Evolutionary conservation across 2,797 vertebrate genomes (phyloP).

Genomic region (Galago senegalensis): DNA sequence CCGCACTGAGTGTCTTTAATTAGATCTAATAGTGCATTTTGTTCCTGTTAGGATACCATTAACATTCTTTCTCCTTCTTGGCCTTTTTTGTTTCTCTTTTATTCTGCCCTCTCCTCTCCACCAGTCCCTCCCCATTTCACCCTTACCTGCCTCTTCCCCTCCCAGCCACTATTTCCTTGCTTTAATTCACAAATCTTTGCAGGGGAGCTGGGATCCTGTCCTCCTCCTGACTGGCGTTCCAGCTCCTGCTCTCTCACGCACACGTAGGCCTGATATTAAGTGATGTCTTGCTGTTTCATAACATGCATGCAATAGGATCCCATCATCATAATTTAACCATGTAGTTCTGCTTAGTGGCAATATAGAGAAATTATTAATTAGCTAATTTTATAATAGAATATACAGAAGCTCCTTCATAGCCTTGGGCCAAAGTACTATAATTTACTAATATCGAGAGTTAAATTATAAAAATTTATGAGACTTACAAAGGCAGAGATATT

Average conservation of each 20-base stretch:
- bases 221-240: not conserved
- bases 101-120: fast-evolving
- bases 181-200: not conserved
- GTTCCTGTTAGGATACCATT: not conserved
- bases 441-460: constrained; percentile 82
- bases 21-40: not conserved
- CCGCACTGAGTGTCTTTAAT: not conserved
- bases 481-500: constrained; percentile 69
- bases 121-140: not conserved
- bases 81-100: not conserved
- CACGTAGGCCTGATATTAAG: not conserved
- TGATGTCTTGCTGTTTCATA: constrained; percentile 41
- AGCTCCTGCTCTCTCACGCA: fast-evolving
- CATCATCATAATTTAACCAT: constrained; percentile 69
- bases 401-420: constrained; percentile 73
- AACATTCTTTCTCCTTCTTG: not conserved
- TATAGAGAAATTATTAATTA: constrained; percentile 87
- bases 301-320: not conserved
- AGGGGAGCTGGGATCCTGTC: not conserved
- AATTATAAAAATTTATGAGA: constrained; percentile 82
- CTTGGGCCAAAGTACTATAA: constrained; percentile 80
- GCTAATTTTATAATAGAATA: constrained; percentile 83
- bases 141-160: fast-evolving
- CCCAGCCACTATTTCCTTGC: fast-evolving
- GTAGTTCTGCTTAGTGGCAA: constrained; percentile 83